A percentile compares a stretch with the other conserved stretches of the same genome.
Evolutionary conservation across 2,888 invertebrate species (phyloP).

Genomic region (Punctoribates punctum): DNA sequence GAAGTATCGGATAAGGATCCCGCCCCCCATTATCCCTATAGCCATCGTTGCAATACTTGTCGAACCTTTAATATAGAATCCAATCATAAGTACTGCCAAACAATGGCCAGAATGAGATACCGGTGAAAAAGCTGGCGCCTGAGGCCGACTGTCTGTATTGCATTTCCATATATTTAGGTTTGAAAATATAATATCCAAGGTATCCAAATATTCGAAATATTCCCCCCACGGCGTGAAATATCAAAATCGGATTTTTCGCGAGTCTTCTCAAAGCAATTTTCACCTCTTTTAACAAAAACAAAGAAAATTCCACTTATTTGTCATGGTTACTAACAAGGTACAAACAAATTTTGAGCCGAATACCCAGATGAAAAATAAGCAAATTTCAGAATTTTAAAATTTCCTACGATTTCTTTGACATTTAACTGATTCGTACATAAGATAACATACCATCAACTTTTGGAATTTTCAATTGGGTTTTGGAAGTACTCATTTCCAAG

Average conservation of each 20-base stretch:
- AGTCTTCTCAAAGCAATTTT: slow-evolving; percentile 45
- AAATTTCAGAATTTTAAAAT: too few relatives aligned
- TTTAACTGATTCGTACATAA: too few relatives aligned
- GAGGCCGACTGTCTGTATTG: slow-evolving; percentile 49
- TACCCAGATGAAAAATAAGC: too few relatives aligned
- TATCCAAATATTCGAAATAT: slow-evolving; percentile 48
- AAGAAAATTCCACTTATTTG: not conserved
- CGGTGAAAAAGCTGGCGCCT: slow-evolving; percentile 47
- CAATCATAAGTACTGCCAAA: too few relatives aligned
- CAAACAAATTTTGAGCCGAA: too few relatives aligned
- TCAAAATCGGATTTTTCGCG: slow-evolving; percentile 46
- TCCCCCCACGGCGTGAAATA: slow-evolving; percentile 47
- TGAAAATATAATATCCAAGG: slow-evolving; percentile 48
- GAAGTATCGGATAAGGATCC: slow-evolving; percentile 50
- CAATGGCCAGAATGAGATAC: slow-evolving; percentile 1
- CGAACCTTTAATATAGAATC: slow-evolving; percentile 33
- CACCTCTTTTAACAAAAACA: slow-evolving; percentile 43
- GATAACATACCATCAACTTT: not conserved
- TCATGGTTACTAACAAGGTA: too few relatives aligned
- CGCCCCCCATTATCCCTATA: slow-evolving; percentile 47
- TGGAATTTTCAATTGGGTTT: not conserved
- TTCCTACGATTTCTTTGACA: too few relatives aligned
- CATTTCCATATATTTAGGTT: slow-evolving; percentile 49
- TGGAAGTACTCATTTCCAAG: not conserved
- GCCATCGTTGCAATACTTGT: slow-evolving; percentile 48